phyloP scores from a whole-genome alignment of 2,797 vertebrate genomes.

The Toxotes lorentzi region DNA sequence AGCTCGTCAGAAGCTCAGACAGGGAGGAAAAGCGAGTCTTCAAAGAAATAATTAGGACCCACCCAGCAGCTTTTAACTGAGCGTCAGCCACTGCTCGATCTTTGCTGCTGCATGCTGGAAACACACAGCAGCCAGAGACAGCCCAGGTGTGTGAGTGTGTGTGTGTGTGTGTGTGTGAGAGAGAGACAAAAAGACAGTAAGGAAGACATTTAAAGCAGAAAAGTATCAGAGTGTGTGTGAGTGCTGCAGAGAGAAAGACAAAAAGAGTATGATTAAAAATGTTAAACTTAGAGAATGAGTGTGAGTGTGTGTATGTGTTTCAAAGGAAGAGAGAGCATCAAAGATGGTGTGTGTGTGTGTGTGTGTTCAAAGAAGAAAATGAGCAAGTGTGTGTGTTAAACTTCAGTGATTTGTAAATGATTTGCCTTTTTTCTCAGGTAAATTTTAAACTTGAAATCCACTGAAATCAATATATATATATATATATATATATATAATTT shows the following conservation, averaged over 20 bases:
- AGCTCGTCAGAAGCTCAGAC: conserved; percentile 74
- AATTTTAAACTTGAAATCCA: too few relatives aligned
- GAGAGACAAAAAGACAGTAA: neutral
- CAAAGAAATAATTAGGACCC: conserved; percentile 80
- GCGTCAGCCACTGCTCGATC: conserved; percentile 48
- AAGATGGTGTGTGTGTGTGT: conserved; percentile 8
- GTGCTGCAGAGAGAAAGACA: neutral
- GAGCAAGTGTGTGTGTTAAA: neutral
- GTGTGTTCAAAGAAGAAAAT: too few relatives aligned
- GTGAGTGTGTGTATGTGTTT: conserved; percentile 3
- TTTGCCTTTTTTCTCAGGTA: too few relatives aligned
- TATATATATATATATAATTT: too few relatives aligned
- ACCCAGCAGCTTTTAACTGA: conserved; percentile 75
- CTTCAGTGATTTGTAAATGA: too few relatives aligned
- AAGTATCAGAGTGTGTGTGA: neutral
- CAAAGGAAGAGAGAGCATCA: conserved; percentile 1
- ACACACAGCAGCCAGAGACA: conserved; percentile 46
- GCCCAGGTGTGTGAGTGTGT: conserved; percentile 43
- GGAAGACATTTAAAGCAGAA: conserved; percentile 3
- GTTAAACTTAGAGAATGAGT: neutral
- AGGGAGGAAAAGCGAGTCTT: conserved; percentile 78
- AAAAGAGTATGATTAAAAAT: neutral
- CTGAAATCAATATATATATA: too few relatives aligned
- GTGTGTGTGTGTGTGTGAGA: conserved; percentile 33
- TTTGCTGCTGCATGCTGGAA: conserved; percentile 56